Evolutionary conservation across 2,888 invertebrate species (phyloP).

Genomic region (Amphipyra berbera): DNA sequence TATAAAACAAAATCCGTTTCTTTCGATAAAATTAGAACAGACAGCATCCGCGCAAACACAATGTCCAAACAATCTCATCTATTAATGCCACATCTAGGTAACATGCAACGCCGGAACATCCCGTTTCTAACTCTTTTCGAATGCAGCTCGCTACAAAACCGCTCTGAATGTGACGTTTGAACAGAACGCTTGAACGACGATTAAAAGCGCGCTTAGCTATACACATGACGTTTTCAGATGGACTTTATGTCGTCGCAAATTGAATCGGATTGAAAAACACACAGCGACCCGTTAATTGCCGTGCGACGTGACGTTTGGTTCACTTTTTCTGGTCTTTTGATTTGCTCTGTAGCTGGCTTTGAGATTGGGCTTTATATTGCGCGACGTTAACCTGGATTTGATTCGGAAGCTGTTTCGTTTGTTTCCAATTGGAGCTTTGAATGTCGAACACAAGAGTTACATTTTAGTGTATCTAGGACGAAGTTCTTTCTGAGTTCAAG

Average conservation of each 20-base stretch:
- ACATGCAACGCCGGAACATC: constrained; percentile 53
- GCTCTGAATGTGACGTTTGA: constrained; percentile 65
- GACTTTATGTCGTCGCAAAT: constrained; percentile 53
- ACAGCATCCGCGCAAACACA: too few species aligned
- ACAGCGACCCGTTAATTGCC: constrained; percentile 47
- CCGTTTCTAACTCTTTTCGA: constrained; percentile 66
- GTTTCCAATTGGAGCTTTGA: not conserved
- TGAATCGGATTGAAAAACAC: constrained; percentile 56
- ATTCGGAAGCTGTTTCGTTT: not conserved
- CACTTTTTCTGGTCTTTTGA: constrained; percentile 44
- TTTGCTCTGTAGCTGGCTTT: constrained; percentile 23
- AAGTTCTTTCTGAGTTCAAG: too few species aligned
- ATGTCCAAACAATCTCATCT: constrained; percentile 18
- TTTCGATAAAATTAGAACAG: too few species aligned
- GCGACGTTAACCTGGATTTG: constrained; percentile 12
- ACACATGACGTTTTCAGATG: constrained; percentile 51
- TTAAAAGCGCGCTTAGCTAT: constrained; percentile 57
- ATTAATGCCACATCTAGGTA: constrained; percentile 52
- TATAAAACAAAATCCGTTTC: too few species aligned
- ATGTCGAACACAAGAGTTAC: too few species aligned
- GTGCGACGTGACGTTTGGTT: constrained; percentile 23
- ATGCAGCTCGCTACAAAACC: constrained; percentile 62
- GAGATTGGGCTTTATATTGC: constrained; percentile 21
- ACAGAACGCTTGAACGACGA: constrained; percentile 57
- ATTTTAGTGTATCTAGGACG: too few species aligned